Evolutionary conservation across 2,888 invertebrate species (phyloP).

Genomic region (Agrotis clavis): DNA sequence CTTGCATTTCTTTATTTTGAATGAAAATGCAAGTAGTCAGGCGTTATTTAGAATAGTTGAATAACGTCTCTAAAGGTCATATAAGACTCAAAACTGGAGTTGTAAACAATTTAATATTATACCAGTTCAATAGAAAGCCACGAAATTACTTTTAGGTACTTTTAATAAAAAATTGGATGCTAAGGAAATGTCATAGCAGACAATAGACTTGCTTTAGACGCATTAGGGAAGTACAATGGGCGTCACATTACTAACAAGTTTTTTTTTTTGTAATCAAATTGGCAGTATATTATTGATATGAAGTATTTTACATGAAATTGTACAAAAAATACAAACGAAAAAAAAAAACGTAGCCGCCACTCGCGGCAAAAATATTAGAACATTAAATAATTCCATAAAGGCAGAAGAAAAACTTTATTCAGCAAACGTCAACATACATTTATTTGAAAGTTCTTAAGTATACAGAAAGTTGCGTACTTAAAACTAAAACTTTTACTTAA

Average conservation of each 20-base stretch:
- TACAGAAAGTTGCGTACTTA: conserved; percentile 59
- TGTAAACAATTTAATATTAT: background rate
- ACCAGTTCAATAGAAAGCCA: background rate
- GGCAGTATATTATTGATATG: conserved; percentile 64
- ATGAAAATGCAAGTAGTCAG: background rate
- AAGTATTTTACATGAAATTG: conserved; percentile 57
- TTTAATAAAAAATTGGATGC: background rate
- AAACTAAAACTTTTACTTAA: conserved; percentile 54
- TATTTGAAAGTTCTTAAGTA: conserved; percentile 28
- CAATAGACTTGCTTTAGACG: conserved; percentile 12
- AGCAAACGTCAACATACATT: conserved; percentile 19
- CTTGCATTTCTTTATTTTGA: background rate
- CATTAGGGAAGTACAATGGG: conserved; percentile 34
- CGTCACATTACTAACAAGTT: conserved; percentile 12
- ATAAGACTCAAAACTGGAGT: background rate
- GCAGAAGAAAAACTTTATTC: background rate
- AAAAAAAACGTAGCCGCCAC: background rate
- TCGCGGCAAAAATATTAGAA: background rate
- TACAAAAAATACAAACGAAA: conserved; percentile 16
- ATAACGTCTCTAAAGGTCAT: background rate
- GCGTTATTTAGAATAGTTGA: background rate
- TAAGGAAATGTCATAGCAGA: conserved; percentile 26
- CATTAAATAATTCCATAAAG: background rate
- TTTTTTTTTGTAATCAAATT: conserved; percentile 28
- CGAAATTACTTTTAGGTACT: background rate